Base-by-base conservation (phyloP, 1,140 invertebrate genomes). In the Papilio polytes region DNA sequence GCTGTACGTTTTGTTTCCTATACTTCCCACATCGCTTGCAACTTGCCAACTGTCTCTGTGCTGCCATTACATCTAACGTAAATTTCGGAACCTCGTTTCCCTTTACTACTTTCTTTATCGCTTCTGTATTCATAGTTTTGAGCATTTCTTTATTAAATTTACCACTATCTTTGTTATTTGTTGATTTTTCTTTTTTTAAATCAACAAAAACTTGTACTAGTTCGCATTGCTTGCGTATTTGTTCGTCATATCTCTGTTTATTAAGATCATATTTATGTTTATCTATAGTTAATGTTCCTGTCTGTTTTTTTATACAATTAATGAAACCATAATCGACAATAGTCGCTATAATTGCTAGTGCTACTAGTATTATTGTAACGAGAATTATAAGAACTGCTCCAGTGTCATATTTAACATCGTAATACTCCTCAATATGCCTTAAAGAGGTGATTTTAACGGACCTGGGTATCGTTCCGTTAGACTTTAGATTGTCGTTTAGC, bases 11-110 rank as follows among this genome's bases (percentile, higher is more conserved):
- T 74, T 94, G 92, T 66, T 89, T 91, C 63, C 86, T 91, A 74
- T 94, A 94, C 76, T 93, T 94, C 0, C 93, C 93, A 20, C 93
- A 94, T 56, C 93, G 85, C 48, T 86, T 85, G 81, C 93, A 94
- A 74, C 90, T 94, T 20, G 86, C 83, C 20, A 80, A 73, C 22
- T 79, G 84, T 80, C 87, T 86, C 82, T 93, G 89, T 85, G 80
- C 53, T 53, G 87, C 81, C 63, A 87, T 85, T 90, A 93, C 91
- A 86, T 92, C 92, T 66, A 93, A 86, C 87, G 89, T 91, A 90
- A 92, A 86, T 78, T 85, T 84, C 56, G 92, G 87, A 89, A 88
- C 78, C 41, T 78, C 74, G 46, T 82, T 80, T 41, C 51, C 13
- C 63, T 83, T 83, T 2, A 22, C 46, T 31, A 81, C 46, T 74